phyloP scores from a whole-genome alignment of 2,113 vertebrate genomes.

The Chloropsis hardwickii region DNA sequence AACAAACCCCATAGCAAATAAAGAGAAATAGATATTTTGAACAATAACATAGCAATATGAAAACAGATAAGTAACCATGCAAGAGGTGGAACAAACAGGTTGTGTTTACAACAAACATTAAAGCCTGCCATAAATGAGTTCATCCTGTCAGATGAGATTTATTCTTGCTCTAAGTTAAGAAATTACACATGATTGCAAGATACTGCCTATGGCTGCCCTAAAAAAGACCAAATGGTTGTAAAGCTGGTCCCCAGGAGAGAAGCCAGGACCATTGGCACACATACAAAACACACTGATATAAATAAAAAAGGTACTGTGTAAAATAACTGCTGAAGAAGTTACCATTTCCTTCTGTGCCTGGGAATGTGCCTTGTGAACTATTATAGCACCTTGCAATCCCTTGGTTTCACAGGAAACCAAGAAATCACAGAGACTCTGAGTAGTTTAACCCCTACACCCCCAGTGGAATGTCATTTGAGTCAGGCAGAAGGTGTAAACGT shows the following conservation, averaged over 20 bases:
- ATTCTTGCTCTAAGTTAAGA: background rate
- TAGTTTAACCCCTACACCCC: background rate
- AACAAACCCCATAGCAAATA: slow-evolving; percentile 68
- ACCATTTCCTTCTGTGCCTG: background rate
- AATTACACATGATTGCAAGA: background rate
- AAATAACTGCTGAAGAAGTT: slow-evolving; percentile 15
- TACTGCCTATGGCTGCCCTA: background rate
- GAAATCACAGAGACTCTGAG: background rate
- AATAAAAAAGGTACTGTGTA: slow-evolving; percentile 47
- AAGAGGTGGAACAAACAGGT: slow-evolving; percentile 36
- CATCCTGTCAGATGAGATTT: background rate
- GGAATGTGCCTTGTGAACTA: slow-evolving; percentile 8
- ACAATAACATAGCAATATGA: slow-evolving; percentile 63
- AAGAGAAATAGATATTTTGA: slow-evolving; percentile 57
- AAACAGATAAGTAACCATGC: slow-evolving; percentile 62
- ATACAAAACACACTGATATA: slow-evolving; percentile 47
- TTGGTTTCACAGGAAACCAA: background rate
- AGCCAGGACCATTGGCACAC: slow-evolving; percentile 17
- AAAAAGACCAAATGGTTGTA: background rate
- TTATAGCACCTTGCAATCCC: slow-evolving; percentile 44
- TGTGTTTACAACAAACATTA: background rate
- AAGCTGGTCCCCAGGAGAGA: background rate
- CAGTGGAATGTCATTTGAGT: background rate
- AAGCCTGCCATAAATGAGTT: slow-evolving; percentile 34
- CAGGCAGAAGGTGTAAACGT: background rate